These are phyloP conservation scores for Atherinosoma microstoma DNA, from an alignment of 2,797 vertebrate genomes.

Conservation along the genomic window DNA sequence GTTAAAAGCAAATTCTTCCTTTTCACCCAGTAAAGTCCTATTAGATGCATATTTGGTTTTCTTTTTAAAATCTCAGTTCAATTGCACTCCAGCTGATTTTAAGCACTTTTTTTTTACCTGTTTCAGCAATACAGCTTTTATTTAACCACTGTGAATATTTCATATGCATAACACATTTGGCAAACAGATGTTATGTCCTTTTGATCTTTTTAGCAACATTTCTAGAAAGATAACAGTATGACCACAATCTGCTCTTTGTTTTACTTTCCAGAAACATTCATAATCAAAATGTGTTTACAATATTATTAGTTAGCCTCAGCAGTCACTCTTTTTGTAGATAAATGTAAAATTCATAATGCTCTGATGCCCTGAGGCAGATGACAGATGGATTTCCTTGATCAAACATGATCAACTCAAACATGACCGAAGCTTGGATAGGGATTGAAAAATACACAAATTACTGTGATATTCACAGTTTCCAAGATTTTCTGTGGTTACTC, in stretches of 20 bases:
- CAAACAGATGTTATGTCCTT: neutral
- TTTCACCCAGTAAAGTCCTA: constrained; percentile 34
- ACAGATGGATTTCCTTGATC: constrained; percentile 8
- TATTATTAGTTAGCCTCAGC: constrained; percentile 5
- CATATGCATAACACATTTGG: constrained; percentile 26
- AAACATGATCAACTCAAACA: constrained; percentile 8
- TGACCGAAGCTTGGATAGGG: constrained; percentile 3
- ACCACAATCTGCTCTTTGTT: constrained; percentile 6
- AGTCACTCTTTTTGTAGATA: constrained; percentile 41
- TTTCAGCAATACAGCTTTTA: constrained; percentile 2
- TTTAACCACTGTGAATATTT: constrained; percentile 35
- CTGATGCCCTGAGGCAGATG: constrained; percentile 25
- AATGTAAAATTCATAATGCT: constrained; percentile 32
- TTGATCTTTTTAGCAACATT: constrained; percentile 42
- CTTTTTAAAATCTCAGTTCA: constrained; percentile 7
- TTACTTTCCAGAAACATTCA: constrained; percentile 18
- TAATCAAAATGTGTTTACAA: constrained; percentile 10
- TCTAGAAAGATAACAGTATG: constrained; percentile 15
- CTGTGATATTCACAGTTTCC: neutral
- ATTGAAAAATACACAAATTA: constrained; percentile 3
- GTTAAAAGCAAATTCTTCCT: constrained; percentile 46
- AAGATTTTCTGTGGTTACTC: neutral
- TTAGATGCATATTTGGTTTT: constrained; percentile 55
- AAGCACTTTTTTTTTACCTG: constrained; percentile 28
- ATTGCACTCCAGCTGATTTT: constrained; percentile 40